phyloP scores from a whole-genome alignment of 2,888 invertebrate genomes.

The Drosophila limbata region DNA sequence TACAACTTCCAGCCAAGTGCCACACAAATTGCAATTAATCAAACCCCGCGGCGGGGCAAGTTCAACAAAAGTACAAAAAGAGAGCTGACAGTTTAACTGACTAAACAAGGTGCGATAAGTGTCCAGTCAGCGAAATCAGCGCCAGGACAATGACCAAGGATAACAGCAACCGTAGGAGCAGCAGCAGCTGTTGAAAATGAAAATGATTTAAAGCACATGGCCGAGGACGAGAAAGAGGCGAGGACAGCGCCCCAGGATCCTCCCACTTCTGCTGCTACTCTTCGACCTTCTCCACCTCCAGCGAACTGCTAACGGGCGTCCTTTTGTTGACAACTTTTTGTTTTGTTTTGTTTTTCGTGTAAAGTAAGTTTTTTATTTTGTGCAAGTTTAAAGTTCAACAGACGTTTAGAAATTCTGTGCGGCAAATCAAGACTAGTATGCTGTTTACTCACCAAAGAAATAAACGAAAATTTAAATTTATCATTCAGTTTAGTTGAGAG shows the following conservation, averaged over 20 bases:
- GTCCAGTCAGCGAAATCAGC: constrained; percentile 69
- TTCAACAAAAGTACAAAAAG: constrained; percentile 34
- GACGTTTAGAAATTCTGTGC: constrained; percentile 26
- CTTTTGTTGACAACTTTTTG: constrained; percentile 44
- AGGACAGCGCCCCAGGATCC: constrained; percentile 33
- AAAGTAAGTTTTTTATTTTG: constrained; percentile 24
- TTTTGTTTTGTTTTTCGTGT: constrained; percentile 20
- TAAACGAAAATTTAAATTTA: constrained; percentile 37
- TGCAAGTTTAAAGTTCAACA: constrained; percentile 65
- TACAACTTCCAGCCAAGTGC: constrained; percentile 15
- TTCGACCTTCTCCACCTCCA: not conserved
- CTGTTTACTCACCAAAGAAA: not conserved
- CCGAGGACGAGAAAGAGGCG: constrained; percentile 1
- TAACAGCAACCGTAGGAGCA: constrained; percentile 10
- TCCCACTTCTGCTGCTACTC: not conserved
- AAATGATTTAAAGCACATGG: constrained; percentile 80
- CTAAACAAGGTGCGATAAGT: constrained; percentile 82
- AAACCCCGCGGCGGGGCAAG: constrained; percentile 31
- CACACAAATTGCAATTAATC: constrained; percentile 76
- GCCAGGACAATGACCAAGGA: constrained; percentile 76
- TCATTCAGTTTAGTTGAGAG: not conserved
- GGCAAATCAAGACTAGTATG: constrained; percentile 8
- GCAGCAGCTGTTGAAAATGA: constrained; percentile 76
- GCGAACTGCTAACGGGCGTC: constrained; percentile 3
- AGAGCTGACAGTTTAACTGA: constrained; percentile 78